A percentile compares a stretch with the other conserved stretches of the same genome.
Evolutionary conservation across 2,113 vertebrate species (phyloP).

Genomic region (Nanorana parkeri): DNA sequence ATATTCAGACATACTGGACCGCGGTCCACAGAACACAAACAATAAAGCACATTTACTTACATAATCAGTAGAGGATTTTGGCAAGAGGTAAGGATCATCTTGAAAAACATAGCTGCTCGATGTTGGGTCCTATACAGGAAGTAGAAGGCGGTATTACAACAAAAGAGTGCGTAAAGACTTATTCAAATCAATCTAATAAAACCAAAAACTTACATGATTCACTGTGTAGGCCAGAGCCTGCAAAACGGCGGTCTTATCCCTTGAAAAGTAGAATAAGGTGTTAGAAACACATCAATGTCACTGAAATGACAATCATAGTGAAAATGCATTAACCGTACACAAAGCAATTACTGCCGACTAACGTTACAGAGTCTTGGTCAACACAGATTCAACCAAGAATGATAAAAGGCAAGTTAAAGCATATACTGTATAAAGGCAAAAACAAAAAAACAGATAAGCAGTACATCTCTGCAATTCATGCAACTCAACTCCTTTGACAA

Average conservation of each 20-base stretch:
- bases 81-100: slow-evolving; percentile 89
- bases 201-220: slow-evolving; percentile 76
- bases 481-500: no score
- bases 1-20: neutral
- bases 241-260: slow-evolving; percentile 88
- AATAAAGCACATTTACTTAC: slow-evolving; percentile 72
- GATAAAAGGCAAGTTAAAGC: no score
- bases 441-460: no score
- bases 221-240: slow-evolving; percentile 85
- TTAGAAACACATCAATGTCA: neutral
- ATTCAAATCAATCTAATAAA: neutral
- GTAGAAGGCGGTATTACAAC: neutral
- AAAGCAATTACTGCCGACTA: neutral
- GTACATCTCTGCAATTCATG: no score
- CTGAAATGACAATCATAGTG: neutral
- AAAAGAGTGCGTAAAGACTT: neutral
- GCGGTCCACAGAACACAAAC: no score
- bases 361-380: no score
- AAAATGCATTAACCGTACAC: no score
- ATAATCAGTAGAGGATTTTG: slow-evolving; percentile 73
- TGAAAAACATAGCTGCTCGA: slow-evolving; percentile 83
- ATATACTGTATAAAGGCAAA: no score
- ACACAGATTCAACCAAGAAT: no score
- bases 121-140: slow-evolving; percentile 82
- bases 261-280: slow-evolving; percentile 62